phyloP scores from a whole-genome alignment of 2,113 vertebrate genomes.

The Oryzias javanicus region DNA sequence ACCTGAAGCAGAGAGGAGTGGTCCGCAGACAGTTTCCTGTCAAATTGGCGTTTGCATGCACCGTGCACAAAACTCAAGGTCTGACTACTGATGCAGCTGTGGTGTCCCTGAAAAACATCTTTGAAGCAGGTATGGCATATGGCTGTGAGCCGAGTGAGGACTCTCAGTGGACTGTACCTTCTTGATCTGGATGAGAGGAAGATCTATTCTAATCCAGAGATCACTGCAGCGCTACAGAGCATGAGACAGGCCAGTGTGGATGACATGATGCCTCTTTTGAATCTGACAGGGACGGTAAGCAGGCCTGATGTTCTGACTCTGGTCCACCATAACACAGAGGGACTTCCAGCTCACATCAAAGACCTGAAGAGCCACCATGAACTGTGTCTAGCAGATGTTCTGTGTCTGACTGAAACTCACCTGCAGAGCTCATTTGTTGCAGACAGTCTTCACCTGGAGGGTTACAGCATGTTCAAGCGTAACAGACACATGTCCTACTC shows the following conservation, averaged over 20 bases:
- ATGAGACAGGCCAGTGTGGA: constrained; percentile 3
- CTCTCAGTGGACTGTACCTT: background rate
- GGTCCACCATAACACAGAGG: no score
- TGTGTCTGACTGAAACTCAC: no score
- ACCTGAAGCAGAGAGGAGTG: background rate
- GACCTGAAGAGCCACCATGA: no score
- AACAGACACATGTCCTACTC: no score
- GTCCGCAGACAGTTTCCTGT: constrained; percentile 9
- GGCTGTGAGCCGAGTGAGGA: constrained; percentile 1
- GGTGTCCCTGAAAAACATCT: constrained; percentile 1
- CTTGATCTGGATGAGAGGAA: background rate
- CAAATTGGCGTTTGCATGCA: background rate
- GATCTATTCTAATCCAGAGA: background rate
- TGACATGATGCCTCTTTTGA: constrained; percentile 3
- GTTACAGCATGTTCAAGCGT: no score
- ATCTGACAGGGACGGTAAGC: no score
- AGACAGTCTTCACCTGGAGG: no score
- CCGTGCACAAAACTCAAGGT: background rate
- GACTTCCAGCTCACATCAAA: no score
- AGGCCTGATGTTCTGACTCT: no score
- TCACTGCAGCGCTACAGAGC: background rate
- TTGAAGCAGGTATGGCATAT: constrained; percentile 10
- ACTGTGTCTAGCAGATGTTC: no score
- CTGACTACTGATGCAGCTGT: background rate
- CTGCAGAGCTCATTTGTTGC: no score